Evolutionary conservation across 1,140 invertebrate species (phyloP).

Genomic region (Drosophila orosa): DNA sequence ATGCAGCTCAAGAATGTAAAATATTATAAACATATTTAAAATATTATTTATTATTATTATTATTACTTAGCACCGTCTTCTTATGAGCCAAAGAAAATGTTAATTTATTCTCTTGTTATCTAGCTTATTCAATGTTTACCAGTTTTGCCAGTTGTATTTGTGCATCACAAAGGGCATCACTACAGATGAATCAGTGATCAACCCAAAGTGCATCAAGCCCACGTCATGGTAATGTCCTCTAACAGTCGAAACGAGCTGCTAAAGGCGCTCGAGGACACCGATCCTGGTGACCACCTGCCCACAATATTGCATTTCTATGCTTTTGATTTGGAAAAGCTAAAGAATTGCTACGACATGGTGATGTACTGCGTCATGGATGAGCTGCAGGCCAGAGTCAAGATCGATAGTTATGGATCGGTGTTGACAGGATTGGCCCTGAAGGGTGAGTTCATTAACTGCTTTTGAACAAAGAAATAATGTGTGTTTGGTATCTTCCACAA

Average conservation of each 20-base stretch:
- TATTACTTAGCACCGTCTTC: too few species aligned
- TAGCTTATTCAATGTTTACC: too few species aligned
- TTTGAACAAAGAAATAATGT: too few species aligned
- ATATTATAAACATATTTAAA: too few species aligned
- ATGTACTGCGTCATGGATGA: constrained; percentile 35
- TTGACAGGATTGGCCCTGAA: constrained; percentile 64
- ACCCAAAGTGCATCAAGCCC: background rate
- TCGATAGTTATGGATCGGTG: constrained; percentile 70
- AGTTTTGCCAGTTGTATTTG: too few species aligned
- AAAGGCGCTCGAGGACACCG: constrained; percentile 18
- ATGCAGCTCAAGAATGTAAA: too few species aligned
- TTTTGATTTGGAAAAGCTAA: constrained; percentile 33
- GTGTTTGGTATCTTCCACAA: background rate
- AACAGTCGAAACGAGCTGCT: background rate
- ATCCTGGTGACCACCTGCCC: constrained; percentile 40
- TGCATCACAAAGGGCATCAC: too few species aligned
- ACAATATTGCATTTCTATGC: constrained; percentile 47
- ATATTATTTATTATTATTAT: too few species aligned
- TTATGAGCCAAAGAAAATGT: too few species aligned
- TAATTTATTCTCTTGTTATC: too few species aligned
- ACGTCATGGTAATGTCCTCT: background rate
- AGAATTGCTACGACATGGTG: constrained; percentile 34
- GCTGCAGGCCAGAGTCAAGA: constrained; percentile 24
- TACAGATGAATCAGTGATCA: too few species aligned
- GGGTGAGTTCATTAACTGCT: constrained; percentile 32